Percentiles rank a stretch among this genome's conserved stretches.
phyloP scores from a whole-genome alignment of 2,888 invertebrate species.

The Apodemia zela region DNA sequence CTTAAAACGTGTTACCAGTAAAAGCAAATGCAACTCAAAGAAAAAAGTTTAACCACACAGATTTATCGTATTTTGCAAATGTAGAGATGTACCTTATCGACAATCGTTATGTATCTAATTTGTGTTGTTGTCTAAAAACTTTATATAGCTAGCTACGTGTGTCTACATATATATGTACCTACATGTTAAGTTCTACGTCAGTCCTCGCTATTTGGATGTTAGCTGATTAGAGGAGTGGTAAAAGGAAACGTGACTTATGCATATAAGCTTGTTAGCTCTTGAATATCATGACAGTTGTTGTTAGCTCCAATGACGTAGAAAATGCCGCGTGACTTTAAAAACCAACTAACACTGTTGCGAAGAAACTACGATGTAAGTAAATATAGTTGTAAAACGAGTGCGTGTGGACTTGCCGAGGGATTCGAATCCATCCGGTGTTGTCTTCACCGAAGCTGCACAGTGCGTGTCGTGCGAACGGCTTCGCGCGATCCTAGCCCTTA shows the following conservation, averaged over 20 bases:
- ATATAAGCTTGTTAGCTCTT: constrained; percentile 43
- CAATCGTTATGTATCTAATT: not conserved
- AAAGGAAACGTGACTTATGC: constrained; percentile 43
- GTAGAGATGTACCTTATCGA: too few relatives aligned
- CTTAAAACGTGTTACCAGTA: not conserved
- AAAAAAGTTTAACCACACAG: not conserved
- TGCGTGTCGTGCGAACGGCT: constrained; percentile 49
- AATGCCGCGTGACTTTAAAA: constrained; percentile 38
- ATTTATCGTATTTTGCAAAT: not conserved
- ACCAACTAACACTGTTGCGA: constrained; percentile 25
- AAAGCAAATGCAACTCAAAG: not conserved
- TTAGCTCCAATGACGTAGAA: constrained; percentile 41
- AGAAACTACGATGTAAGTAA: constrained; percentile 24
- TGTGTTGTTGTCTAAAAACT: not conserved
- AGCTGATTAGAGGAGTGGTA: constrained; percentile 33
- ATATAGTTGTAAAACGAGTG: constrained; percentile 30
- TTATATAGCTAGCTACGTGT: not conserved
- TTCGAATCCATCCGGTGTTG: constrained; percentile 67
- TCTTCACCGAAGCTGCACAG: constrained; percentile 67
- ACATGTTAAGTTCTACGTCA: constrained; percentile 9
- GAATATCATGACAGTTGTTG: constrained; percentile 41
- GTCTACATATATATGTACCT: not conserved
- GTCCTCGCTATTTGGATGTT: constrained; percentile 26
- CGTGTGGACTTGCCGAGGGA: constrained; percentile 60
- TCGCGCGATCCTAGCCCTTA: constrained; percentile 54